A percentile compares a stretch with the other conserved stretches of the same genome.
These are phyloP conservation scores for Falcunculus frontatus DNA, from an alignment of 2,113 vertebrate genomes.

Conservation along the genomic window DNA sequence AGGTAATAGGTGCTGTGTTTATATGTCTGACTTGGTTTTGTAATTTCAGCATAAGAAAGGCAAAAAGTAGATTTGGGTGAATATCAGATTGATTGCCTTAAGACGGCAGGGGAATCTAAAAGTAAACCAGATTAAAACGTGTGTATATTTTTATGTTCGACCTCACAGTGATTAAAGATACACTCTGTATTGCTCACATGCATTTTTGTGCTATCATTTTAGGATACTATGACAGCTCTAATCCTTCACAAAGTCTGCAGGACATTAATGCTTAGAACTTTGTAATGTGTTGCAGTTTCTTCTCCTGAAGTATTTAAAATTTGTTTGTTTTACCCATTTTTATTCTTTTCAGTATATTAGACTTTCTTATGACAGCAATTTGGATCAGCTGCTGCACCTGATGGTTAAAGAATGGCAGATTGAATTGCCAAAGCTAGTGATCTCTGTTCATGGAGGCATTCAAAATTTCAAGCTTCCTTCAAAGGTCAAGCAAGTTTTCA, in stretches of 20 bases:
- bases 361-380: conserved; percentile 84
- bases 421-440: conserved; percentile 90
- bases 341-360: conserved; percentile 83
- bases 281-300: neutral
- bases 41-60: neutral
- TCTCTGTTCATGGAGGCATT: conserved; percentile 89
- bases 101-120: neutral
- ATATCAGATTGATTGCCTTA: neutral
- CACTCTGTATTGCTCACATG: neutral
- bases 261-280: neutral
- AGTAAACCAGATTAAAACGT: neutral
- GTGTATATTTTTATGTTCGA: neutral
- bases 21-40: neutral
- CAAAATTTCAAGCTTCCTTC: conserved; percentile 86
- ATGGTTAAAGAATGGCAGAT: conserved; percentile 96
- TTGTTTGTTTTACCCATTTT: neutral
- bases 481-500: conserved; percentile 86
- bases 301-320: neutral
- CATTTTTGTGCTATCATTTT: neutral
- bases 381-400: conserved; percentile 84
- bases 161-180: fast-evolving
- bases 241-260: neutral
- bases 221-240: neutral
- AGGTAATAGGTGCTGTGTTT: conserved; percentile 64
- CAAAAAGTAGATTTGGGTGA: neutral